Evolutionary conservation across 2,113 vertebrate species (phyloP), one percentile per base, ranked within the genome.

Genomic region (Esox niger): DNA sequence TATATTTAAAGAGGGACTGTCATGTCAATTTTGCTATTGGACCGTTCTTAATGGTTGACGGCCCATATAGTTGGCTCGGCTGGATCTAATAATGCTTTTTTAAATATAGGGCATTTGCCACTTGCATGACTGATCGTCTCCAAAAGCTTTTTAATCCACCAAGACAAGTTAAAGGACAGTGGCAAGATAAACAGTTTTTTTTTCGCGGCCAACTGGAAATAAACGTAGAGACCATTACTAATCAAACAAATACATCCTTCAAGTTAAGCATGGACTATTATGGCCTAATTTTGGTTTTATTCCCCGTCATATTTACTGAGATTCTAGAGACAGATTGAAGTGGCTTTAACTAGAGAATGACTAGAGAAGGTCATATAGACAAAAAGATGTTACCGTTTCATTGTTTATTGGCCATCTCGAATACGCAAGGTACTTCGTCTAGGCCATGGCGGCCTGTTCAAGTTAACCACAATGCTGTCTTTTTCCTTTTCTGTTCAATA

Each of bases 71-170:
- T 25, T 54, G 21, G 17, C 49, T 20, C 21, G 7, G n/a, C n/a
- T n/a, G n/a, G n/a, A n/a, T 20, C 49, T 54, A 13, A 21, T 54
- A 23, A 23, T 54, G 49, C 17, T 2, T 23, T 21, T 21, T 20
- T 2, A 54, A 54, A 23, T 49, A 21, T 49, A 21, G 9, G 80
- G 73, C 83, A 81, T 79, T 81, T 79, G 77, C 6, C 49, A 35
- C 49, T 25, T 78, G 75, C 79, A 85, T 88, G 87, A 89, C 80
- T 80, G 85, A 89, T 87, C 84, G 75, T 49, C 80, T 81, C 71
- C 31, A 81, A 83, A 83, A 87, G 80, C 79, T 75, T 87, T 84
- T 86, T 78, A 81, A 86, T 86, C 85, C 83, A 80, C 73, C 84
- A 73, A 76, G 71, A 73, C 76, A 75, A 85, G 86, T 83, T 80